Base-by-base conservation (phyloP, 2,888 invertebrate species). In the Eretmocerus hayati region DNA sequence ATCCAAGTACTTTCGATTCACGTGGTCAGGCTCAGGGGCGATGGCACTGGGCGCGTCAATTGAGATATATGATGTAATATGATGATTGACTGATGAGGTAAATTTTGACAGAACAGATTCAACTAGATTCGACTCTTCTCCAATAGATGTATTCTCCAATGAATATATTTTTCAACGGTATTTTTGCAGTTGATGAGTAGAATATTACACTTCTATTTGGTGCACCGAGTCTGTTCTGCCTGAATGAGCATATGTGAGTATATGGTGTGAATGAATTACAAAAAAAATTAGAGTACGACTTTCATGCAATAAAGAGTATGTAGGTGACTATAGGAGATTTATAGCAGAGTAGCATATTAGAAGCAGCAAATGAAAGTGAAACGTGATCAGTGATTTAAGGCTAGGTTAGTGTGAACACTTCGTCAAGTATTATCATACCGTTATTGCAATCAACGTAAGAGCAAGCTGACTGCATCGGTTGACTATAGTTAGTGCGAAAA, bases 321-420 rank as follows among this genome's bases (percentile, higher is more conserved):
- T 53, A 43, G 42, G 21, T 50, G n/a, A n/a, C n/a, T n/a, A n/a
- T n/a, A n/a, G n/a, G n/a, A n/a, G n/a, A n/a, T n/a, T n/a, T n/a
- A n/a, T n/a, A n/a, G n/a, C n/a, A n/a, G n/a, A n/a, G n/a, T 37
- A 66, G 69, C 69, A 69, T 69, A 70, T 63, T 61, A 60, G 70
- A 71, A 71, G 71, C 70, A 57, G 71, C 69, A 71, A 71, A 71
- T 69, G 62, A 71, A 63, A 70, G 60, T 65, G 64, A 69, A 64
- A 63, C 63, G 63, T 60, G 64, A 66, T 62, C 54, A 65, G 64
- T 63, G 63, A 48, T 52, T 52, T 56, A 53, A 35, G 61, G 63
- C 62, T 66, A 63, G 69, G 65, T 59, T 55, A 44, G 50, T 56
- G 58, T 61, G 62, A 58, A 59, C 57, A 62, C 65, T 69, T 69